Percentiles rank a stretch among this genome's conserved stretches.
Conservation (phyloP, 1,140 invertebrate genomes). For the Drosophila sturtevanti region DNA sequence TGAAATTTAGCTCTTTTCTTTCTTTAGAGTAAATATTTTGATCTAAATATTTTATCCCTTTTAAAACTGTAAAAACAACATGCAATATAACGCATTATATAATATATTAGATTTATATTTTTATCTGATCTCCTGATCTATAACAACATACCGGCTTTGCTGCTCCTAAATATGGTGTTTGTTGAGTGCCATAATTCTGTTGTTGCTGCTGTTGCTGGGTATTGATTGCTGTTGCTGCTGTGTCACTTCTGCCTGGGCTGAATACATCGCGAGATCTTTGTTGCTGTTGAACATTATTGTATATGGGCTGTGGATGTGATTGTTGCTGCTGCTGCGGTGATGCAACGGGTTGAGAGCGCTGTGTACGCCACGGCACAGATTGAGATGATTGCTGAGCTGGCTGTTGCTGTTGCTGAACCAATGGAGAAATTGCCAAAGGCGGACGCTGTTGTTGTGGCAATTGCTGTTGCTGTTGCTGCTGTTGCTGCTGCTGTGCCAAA, state of each 20-base stretch:
- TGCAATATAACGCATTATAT: too few species aligned
- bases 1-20: too few species aligned
- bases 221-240: slow-evolving; percentile 57
- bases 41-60: too few species aligned
- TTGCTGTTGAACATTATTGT: slow-evolving; percentile 71
- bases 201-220: slow-evolving; percentile 47
- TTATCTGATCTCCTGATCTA: too few species aligned
- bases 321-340: slow-evolving; percentile 41
- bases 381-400: slow-evolving; percentile 35
- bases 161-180: slow-evolving; percentile 60
- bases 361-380: slow-evolving; percentile 76
- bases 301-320: slow-evolving; percentile 70
- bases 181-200: slow-evolving; percentile 58
- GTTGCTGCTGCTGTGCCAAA: slow-evolving; percentile 57
- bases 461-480: slow-evolving; percentile 47
- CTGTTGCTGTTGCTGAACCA: slow-evolving; percentile 62
- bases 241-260: slow-evolving; percentile 46
- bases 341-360: slow-evolving; percentile 41
- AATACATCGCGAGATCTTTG: slow-evolving; percentile 60
- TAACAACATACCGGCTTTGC: slow-evolving; percentile 65
- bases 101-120: too few species aligned
- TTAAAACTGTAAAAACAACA: too few species aligned
- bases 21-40: too few species aligned
- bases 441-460: slow-evolving; percentile 41
- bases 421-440: slow-evolving; percentile 43